phyloP scores from a whole-genome alignment of 2,888 invertebrate species.

The Gastracanthus pulcherrimus region DNA sequence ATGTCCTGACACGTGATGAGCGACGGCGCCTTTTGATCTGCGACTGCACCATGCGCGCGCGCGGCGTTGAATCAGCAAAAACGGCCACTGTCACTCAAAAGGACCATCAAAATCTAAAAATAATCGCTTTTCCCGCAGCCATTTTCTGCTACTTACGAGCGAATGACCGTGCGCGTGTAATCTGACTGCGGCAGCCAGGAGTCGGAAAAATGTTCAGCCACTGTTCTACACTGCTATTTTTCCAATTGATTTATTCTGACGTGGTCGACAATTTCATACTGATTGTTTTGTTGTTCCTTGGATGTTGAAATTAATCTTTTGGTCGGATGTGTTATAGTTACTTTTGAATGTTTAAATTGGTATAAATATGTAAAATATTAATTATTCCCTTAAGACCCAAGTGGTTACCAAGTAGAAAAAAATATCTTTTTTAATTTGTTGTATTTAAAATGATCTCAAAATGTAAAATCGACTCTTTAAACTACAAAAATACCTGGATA shows the following conservation, averaged over 20 bases:
- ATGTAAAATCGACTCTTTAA: too few relatives aligned
- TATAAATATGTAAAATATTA: too few relatives aligned
- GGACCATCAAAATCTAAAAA: conserved; percentile 56
- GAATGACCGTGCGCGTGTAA: neutral
- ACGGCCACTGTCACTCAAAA: conserved; percentile 50
- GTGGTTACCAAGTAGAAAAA: too few relatives aligned
- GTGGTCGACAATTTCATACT: neutral
- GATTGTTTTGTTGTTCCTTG: neutral
- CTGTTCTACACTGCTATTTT: too few relatives aligned
- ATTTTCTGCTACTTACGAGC: conserved; percentile 1
- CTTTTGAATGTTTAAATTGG: too few relatives aligned
- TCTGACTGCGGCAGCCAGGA: neutral
- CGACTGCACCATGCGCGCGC: conserved; percentile 32
- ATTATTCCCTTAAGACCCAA: too few relatives aligned
- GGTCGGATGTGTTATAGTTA: too few relatives aligned
- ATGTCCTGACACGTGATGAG: conserved; percentile 61
- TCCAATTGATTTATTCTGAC: too few relatives aligned
- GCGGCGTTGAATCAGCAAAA: conserved; percentile 51
- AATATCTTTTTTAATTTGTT: too few relatives aligned
- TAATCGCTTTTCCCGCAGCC: conserved; percentile 43
- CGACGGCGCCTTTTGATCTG: conserved; percentile 63
- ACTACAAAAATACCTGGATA: too few relatives aligned
- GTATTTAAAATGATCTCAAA: too few relatives aligned
- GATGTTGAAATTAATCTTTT: too few relatives aligned
- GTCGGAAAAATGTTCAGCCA: neutral